phyloP scores from a whole-genome alignment of 1,140 invertebrate species.

The Neodiprion lecontei region DNA sequence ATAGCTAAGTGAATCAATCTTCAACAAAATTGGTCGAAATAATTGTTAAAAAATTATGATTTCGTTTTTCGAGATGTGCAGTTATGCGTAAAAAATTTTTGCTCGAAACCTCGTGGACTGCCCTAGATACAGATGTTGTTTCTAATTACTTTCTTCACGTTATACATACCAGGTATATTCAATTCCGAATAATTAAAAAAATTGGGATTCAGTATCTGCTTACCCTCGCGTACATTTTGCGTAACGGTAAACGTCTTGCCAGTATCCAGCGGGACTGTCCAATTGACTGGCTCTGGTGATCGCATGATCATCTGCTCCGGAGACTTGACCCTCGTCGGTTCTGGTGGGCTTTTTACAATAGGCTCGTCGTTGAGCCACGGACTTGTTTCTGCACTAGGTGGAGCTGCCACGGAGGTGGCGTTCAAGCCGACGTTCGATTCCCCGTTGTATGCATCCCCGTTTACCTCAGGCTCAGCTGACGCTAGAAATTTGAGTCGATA shows the following conservation, averaged over 20 bases:
- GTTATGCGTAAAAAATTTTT: too few relatives aligned
- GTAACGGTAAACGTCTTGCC: slow-evolving; percentile 92
- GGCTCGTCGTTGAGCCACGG: slow-evolving; percentile 70
- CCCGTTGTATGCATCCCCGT: slow-evolving; percentile 49
- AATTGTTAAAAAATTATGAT: too few relatives aligned
- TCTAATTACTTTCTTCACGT: neutral
- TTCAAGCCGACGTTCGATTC: slow-evolving; percentile 59
- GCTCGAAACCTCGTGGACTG: too few relatives aligned
- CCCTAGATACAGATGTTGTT: too few relatives aligned
- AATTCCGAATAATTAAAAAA: slow-evolving; percentile 4
- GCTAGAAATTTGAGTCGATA: slow-evolving; percentile 42
- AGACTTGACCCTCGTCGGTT: slow-evolving; percentile 90
- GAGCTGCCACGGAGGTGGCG: slow-evolving; percentile 45
- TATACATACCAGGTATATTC: neutral
- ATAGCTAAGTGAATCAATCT: too few relatives aligned
- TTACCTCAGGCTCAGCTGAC: slow-evolving; percentile 56
- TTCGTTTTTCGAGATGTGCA: too few relatives aligned
- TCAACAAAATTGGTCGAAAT: too few relatives aligned
- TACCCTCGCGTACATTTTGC: slow-evolving; percentile 88
- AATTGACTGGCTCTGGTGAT: slow-evolving; percentile 90
- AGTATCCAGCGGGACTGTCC: slow-evolving; percentile 92
- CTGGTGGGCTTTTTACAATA: slow-evolving; percentile 87
- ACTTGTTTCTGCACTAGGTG: slow-evolving; percentile 52
- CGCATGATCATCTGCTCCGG: slow-evolving; percentile 91
- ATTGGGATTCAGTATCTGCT: slow-evolving; percentile 37